A percentile compares a stretch with the other conserved stretches of the same genome.
These are phyloP conservation scores for Drosophila emarginata DNA, from an alignment of 2,888 invertebrate species.

Conservation along the genomic window DNA sequence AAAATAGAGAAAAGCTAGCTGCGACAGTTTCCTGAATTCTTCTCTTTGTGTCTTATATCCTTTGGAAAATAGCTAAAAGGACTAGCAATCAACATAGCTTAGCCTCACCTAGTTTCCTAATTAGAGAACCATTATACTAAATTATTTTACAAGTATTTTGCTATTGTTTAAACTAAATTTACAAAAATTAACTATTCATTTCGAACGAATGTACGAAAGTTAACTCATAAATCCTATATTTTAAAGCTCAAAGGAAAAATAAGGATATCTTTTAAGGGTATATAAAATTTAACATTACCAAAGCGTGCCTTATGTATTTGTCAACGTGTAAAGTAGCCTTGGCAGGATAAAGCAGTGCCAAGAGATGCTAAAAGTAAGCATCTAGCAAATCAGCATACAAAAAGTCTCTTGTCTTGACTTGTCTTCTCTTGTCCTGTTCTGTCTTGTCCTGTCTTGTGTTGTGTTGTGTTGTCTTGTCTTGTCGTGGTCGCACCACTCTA, in stretches of 20 bases:
- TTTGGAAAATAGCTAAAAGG: too few species aligned
- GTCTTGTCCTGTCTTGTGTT: background rate
- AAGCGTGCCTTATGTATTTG: background rate
- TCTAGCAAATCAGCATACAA: constrained; percentile 4
- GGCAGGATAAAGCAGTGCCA: background rate
- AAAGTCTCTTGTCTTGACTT: background rate
- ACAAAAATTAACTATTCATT: too few species aligned
- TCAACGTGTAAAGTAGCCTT: background rate
- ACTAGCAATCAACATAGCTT: too few species aligned
- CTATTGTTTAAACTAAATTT: too few species aligned
- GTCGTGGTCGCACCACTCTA: background rate
- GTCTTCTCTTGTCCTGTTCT: background rate
- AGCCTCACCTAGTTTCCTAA: too few species aligned
- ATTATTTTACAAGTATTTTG: too few species aligned
- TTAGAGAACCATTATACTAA: too few species aligned
- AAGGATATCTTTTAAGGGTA: background rate
- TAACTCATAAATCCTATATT: too few species aligned
- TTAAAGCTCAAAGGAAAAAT: too few species aligned
- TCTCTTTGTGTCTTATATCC: background rate
- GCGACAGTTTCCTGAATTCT: background rate
- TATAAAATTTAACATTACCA: background rate
- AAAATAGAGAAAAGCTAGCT: background rate
- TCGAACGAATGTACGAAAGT: too few species aligned
- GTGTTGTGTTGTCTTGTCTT: background rate
- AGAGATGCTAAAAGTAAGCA: background rate